These are phyloP conservation scores for Synergus gifuensis DNA, from an alignment of 2,888 invertebrate genomes.

Conservation along the genomic window DNA sequence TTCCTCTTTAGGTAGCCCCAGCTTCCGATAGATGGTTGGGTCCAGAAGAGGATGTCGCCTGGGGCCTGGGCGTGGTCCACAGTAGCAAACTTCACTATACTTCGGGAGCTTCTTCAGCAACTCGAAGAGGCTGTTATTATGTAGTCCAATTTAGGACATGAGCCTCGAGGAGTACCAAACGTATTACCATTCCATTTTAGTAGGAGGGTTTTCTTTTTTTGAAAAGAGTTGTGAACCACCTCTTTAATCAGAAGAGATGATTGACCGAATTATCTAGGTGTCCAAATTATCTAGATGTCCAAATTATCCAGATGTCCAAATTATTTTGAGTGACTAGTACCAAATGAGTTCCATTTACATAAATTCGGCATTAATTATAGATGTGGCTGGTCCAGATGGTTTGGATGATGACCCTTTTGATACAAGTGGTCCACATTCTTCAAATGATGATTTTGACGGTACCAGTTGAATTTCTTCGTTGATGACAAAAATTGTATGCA, in stretches of 20 bases:
- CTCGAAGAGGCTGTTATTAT: conserved; percentile 64
- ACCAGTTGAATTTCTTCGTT: neutral
- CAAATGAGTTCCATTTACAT: neutral
- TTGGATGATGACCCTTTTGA: no score
- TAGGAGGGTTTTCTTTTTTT: neutral
- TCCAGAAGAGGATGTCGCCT: conserved; percentile 65
- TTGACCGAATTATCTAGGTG: neutral
- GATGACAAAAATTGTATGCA: neutral
- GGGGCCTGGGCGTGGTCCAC: conserved; percentile 74
- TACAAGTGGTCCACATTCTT: neutral
- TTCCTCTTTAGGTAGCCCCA: neutral
- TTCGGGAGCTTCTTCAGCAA: conserved; percentile 51
- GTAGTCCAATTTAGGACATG: conserved; percentile 66
- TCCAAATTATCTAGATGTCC: neutral
- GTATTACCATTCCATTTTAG: neutral
- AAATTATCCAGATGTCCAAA: neutral
- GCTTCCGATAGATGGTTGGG: conserved; percentile 49
- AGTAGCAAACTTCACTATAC: conserved; percentile 65
- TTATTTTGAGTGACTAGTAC: neutral
- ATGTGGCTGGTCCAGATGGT: neutral
- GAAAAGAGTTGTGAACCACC: neutral
- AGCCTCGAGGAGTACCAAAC: conserved; percentile 31
- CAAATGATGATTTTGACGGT: neutral
- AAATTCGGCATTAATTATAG: neutral
- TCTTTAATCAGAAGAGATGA: neutral